These are phyloP conservation scores for human DNA, from an alignment of 2,113 vertebrate species.

Conservation along the genomic window GRCh38 chr5:65429501-65430000, in stretches of 20 bases:
- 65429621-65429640: neutral
- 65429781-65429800: conserved; percentile 26
- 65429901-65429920: neutral
- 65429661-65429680: neutral
- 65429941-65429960: neutral
- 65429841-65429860: conserved; percentile 27
- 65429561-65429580: neutral
- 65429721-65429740: conserved; percentile 24
- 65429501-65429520: neutral
- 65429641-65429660: neutral
- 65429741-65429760: neutral
- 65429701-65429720: neutral
- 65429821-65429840: conserved; percentile 29
- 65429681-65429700: conserved; percentile 27
- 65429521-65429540: neutral
- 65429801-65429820: neutral
- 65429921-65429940: neutral
- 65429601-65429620: neutral
- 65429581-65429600: neutral
- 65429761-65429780: conserved; percentile 11
- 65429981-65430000: conserved; percentile 13
- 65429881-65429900: neutral
- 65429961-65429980: neutral
- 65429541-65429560: neutral
- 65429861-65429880: neutral